Evolutionary conservation across 2,797 vertebrate genomes (phyloP).

Genomic region (Harpagifer antarcticus): DNA sequence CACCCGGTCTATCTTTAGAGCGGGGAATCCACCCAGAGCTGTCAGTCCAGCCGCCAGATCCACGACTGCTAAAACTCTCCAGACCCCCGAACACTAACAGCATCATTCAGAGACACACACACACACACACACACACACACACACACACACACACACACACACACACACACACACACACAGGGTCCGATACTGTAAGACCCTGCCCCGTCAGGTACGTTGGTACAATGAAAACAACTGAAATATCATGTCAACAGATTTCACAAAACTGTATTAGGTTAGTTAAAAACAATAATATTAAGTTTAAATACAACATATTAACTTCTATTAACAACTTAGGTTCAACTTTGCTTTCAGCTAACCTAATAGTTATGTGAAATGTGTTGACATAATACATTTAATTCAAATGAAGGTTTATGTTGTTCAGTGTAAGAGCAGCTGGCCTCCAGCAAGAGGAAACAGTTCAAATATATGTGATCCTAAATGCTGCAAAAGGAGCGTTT

Average conservation of each 20-base stretch:
- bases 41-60: slow-evolving; percentile 76
- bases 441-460: slow-evolving; percentile 38
- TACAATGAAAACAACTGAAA: too few relatives aligned
- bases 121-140: slow-evolving; percentile 4
- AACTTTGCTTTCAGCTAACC: too few relatives aligned
- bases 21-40: slow-evolving; percentile 83
- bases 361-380: too few relatives aligned
- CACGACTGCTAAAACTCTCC: slow-evolving; percentile 69
- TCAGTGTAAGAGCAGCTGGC: slow-evolving; percentile 43
- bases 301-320: too few relatives aligned
- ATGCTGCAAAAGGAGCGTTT: slow-evolving; percentile 66
- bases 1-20: slow-evolving; percentile 87
- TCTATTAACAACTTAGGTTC: too few relatives aligned
- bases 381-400: too few relatives aligned
- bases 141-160: slow-evolving; percentile 9
- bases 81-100: slow-evolving; percentile 74
- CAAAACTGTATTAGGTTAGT: too few relatives aligned
- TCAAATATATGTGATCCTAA: slow-evolving; percentile 57
- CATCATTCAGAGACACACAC: slow-evolving; percentile 61
- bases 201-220: slow-evolving; percentile 55
- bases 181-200: slow-evolving; percentile 8
- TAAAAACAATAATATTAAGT: too few relatives aligned
- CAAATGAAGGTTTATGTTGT: too few relatives aligned
- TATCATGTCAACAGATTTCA: too few relatives aligned
- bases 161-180: slow-evolving; percentile 31